Base-by-base conservation (phyloP, 1,140 invertebrate genomes). In the Calephelis virginiensis region DNA sequence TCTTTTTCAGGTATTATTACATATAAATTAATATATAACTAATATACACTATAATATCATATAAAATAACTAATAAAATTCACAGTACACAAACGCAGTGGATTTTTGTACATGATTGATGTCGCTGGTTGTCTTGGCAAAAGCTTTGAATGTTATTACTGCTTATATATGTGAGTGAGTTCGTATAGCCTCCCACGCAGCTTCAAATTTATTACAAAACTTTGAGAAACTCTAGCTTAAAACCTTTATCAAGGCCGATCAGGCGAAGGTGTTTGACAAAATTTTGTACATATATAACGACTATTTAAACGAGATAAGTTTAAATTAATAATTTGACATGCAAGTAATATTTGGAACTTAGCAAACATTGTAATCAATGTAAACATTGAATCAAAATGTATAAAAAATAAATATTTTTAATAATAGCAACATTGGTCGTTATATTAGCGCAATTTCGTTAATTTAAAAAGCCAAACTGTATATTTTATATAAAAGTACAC, bases 101-200 rank as follows among this genome's bases (percentile, higher is more conserved):
- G 47, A 38, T 46, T 72, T 67, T 74, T 83, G 73, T 79, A 77
- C 70, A 82, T 76, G 72, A 72, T 86, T 67, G 72, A 72, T 89
- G 83, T 86, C 60, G 85, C 80, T 86, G 77, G 70, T 63, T 81
- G 83, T 84, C 74, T 85, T 85, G 79, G 84, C 78, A 84, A 81
- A 75, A 75, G 86, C 86, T 89, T 89, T 89, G 75, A 80, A 78
- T 89, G 86, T 89, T 83, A 61, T 64, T 53, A 66, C 63, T 76
- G 74, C 74, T 80, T 77, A 66, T 63, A 40, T 68, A 61, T 46
- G 48, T 71, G 65, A 63, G 64, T 48, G 65, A 64, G 62, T 67
- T 37, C 59, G 53, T 72, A 56, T 53, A 63, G 67, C 64, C 61
- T 72, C 53, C 48, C 28, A 70, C 49, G 64, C 64, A 53, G 71